These are phyloP conservation scores for Dolomedes plantarius DNA, from an alignment of 2,888 invertebrate genomes.

Conservation along the genomic window DNA sequence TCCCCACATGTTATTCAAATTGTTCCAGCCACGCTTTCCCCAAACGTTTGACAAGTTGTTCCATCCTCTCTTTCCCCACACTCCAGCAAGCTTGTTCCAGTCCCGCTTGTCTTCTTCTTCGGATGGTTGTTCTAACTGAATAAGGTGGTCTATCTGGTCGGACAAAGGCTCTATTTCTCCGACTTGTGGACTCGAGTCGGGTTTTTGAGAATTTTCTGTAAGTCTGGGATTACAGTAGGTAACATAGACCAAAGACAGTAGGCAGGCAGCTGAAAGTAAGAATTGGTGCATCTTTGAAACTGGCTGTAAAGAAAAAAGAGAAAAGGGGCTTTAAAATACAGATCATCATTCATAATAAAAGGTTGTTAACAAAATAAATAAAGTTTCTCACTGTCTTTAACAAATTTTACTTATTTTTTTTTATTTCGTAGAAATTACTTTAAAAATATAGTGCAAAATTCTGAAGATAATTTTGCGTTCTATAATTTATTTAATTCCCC, in stretches of 20 bases:
- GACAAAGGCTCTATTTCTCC: conserved; percentile 28
- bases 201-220: conserved; percentile 31
- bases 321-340: too few species aligned
- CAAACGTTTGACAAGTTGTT: conserved; percentile 53
- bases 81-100: conserved; percentile 41
- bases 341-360: too few species aligned
- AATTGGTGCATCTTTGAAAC: conserved; percentile 26
- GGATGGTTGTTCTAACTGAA: not conserved
- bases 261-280: conserved; percentile 13
- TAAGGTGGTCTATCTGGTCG: conserved; percentile 30
- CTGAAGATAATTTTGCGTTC: too few species aligned
- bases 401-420: too few species aligned
- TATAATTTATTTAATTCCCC: too few species aligned
- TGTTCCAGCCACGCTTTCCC: conserved; percentile 73
- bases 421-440: too few species aligned
- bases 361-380: too few species aligned
- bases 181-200: conserved; percentile 25
- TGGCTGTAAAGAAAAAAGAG: conserved; percentile 8
- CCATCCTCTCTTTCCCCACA: conserved; percentile 65
- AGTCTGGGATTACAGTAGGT: conserved; percentile 41
- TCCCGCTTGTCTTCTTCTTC: conserved; percentile 44
- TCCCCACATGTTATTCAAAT: conserved; percentile 77
- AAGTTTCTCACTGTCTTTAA: too few species aligned
- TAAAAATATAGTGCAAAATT: too few species aligned
- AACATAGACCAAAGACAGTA: conserved; percentile 40